These are phyloP conservation scores for Heliocidaris tuberculata DNA, from an alignment of 35 echinoderm and acorn worm species.

Conservation along the genomic window DNA sequence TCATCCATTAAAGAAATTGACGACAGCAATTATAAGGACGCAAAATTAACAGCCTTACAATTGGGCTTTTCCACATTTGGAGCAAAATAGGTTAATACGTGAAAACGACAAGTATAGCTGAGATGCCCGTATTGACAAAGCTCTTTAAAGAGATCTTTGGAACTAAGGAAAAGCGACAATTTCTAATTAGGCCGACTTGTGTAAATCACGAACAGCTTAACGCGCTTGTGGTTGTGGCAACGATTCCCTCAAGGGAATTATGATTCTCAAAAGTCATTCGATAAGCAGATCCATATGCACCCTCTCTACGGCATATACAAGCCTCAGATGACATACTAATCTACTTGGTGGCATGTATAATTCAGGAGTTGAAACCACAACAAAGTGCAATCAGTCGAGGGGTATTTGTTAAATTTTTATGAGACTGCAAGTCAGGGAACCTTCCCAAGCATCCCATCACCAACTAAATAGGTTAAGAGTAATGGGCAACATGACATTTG, in stretches of 20 bases:
- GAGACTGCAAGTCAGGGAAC: not conserved
- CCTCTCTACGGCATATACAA: not conserved
- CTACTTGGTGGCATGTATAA: not conserved
- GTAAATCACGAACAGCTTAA: not conserved
- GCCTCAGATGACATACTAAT: not conserved
- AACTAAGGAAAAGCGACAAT: too few relatives aligned
- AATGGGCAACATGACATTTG: not conserved
- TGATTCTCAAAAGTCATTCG: too few relatives aligned
- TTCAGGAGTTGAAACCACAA: not conserved
- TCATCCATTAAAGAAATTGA: too few relatives aligned
- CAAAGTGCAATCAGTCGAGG: not conserved
- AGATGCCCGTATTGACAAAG: too few relatives aligned
- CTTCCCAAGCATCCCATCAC: not conserved
- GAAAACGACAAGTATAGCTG: too few relatives aligned
- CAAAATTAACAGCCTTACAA: too few relatives aligned
- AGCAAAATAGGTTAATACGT: too few relatives aligned
- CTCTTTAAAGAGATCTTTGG: too few relatives aligned
- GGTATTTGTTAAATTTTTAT: not conserved
- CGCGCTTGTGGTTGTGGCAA: not conserved
- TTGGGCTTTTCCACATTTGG: too few relatives aligned
- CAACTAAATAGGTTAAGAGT: not conserved
- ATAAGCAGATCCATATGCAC: too few relatives aligned
- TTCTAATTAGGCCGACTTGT: too few relatives aligned
- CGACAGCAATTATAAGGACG: too few relatives aligned
- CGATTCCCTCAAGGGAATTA: not conserved